Base-by-base conservation (phyloP, 2,113 vertebrate genomes). In the Neogale vison region DNA sequence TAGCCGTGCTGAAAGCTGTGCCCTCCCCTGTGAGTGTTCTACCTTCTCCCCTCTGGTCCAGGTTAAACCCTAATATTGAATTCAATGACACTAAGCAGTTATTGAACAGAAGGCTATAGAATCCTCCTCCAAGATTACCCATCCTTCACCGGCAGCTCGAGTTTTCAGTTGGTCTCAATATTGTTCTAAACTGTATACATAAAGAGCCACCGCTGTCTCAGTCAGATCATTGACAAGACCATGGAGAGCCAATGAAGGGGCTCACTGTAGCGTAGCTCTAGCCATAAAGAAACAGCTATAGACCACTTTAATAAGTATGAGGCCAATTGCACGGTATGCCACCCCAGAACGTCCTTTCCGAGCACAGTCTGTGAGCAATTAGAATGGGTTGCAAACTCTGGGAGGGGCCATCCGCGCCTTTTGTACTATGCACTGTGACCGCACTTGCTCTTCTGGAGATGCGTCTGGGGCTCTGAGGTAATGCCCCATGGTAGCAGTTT, bases 401-500 rank as follows among this genome's bases (percentile, higher is more conserved):
- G 47, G 72, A 84, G 61, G 90, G 42, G 65, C 39, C 29, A 0
- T n/a, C 18, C 7, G 23, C 34, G 10, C 55, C 36, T 86, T 29
- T 88, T 87, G 67, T 42, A 15, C 26, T 50, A 4, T 18, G 8
- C 0, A 15, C 31, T 36, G 5, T 77, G 71, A 90, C 57, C 20
- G 23, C 20, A 47, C n/a, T 61, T 80, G 31, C 45, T 93, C n/a
- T 95, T 85, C 14, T 13, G 31, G 80, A 80, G 47, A 34, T 92
- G 71, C 0, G 0, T 88, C 26, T 52, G 80, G n/a, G 36, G 14
- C 74, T 90, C 34, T 95, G 92, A 96, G n/a, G 82, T 74, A 92
- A 79, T 65, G 79, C 50, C 87, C 59, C 76, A 7, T 74, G 57
- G 69, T 93, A 87, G 89, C 89, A 90, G 24, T 97, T 97, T 96